These are phyloP conservation scores for Cossypha niveicapilla DNA, from an alignment of 2,797 vertebrate species.

Conservation along the genomic window DNA sequence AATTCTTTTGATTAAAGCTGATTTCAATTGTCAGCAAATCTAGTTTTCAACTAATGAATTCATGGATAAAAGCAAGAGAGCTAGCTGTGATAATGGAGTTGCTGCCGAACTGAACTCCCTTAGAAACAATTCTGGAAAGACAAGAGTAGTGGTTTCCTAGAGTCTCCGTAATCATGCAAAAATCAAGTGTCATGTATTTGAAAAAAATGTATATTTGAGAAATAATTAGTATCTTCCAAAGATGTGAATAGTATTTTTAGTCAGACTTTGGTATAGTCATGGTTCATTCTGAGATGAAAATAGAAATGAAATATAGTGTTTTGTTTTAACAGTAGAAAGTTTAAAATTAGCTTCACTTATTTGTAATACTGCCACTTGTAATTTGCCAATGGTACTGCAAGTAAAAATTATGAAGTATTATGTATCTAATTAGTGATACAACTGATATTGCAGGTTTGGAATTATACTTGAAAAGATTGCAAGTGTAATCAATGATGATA, in stretches of 20 bases:
- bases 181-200: not conserved
- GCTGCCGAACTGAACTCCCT: not conserved
- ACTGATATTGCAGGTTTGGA: conserved; percentile 80
- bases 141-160: not conserved
- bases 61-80: not conserved
- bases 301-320: not conserved
- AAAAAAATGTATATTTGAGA: not conserved
- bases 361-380: not conserved
- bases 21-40: not conserved
- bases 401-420: not conserved
- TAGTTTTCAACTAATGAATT: not conserved
- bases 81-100: not conserved
- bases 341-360: not conserved
- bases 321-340: not conserved
- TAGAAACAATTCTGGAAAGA: not conserved
- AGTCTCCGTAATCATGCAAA: not conserved
- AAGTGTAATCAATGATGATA: conserved; percentile 90
- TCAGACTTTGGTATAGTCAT: not conserved
- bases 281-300: not conserved
- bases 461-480: conserved; percentile 91
- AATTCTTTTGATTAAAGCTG: not conserved
- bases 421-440: not conserved
- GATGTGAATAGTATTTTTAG: not conserved
- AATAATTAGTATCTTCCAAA: not conserved
- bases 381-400: not conserved